Conservation (phyloP, 2,888 invertebrate genomes). For the Rhagium mordax region DNA sequence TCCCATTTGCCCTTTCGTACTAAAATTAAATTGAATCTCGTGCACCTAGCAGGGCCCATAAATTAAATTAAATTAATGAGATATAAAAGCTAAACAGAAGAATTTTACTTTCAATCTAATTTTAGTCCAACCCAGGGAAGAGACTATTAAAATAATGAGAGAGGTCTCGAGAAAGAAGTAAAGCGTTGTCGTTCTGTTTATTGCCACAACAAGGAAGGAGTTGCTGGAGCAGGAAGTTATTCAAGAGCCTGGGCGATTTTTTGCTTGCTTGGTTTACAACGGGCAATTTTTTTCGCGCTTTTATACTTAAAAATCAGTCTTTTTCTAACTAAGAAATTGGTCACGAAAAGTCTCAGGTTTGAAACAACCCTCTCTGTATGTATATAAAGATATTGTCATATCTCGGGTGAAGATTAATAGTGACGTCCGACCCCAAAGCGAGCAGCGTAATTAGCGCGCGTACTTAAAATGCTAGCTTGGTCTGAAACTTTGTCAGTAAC, state of each 20-base stretch:
- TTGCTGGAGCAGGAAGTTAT: neutral
- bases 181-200: neutral
- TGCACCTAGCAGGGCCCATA: neutral
- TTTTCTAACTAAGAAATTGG: too few species aligned
- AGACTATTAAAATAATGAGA: neutral
- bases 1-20: too few species aligned
- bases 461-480: neutral
- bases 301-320: too few species aligned
- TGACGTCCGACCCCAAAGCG: neutral
- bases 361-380: too few species aligned
- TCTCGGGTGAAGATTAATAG: neutral
- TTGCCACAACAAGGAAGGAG: neutral
- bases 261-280: neutral
- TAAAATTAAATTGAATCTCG: neutral
- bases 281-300: neutral
- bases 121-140: neutral
- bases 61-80: neutral
- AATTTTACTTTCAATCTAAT: neutral
- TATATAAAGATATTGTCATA: neutral
- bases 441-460: neutral
- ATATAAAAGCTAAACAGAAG: neutral
- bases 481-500: conserved; percentile 13
- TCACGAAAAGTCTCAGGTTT: too few species aligned
- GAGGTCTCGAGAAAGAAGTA: neutral
- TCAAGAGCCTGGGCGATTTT: neutral